phyloP scores from a whole-genome alignment of 2,797 vertebrate species.

The Characodon lateralis region DNA sequence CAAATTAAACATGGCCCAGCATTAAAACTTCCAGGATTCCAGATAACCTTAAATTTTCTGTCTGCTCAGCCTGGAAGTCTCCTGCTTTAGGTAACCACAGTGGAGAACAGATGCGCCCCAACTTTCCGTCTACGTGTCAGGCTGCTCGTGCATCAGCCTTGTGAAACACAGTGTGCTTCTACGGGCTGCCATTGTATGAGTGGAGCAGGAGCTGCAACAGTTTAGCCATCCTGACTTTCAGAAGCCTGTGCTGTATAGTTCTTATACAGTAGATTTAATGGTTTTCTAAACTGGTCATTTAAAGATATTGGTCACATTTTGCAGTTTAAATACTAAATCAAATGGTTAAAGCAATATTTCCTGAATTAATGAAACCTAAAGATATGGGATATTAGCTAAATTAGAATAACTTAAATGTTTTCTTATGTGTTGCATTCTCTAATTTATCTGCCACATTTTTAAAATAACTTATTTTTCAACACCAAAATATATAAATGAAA shows the following conservation, averaged over 20 bases:
- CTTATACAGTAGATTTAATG: neutral
- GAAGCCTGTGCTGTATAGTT: conserved; percentile 11
- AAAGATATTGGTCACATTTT: neutral
- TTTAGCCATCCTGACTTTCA: conserved; percentile 25
- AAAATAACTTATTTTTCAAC: neutral
- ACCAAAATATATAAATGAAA: neutral
- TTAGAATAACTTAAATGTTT: neutral
- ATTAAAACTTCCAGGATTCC: conserved; percentile 29
- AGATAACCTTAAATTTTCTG: conserved; percentile 43
- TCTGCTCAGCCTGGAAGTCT: conserved; percentile 48
- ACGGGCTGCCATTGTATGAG: conserved; percentile 28
- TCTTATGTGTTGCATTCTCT: neutral
- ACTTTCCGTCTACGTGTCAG: conserved; percentile 71
- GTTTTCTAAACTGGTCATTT: neutral
- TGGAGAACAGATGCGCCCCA: conserved; percentile 14
- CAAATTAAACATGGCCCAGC: conserved; percentile 39
- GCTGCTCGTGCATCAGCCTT: conserved; percentile 23
- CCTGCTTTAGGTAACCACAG: conserved; percentile 53
- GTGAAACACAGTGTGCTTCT: conserved; percentile 56
- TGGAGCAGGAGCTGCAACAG: conserved; percentile 1
- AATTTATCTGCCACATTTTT: neutral
- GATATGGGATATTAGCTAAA: neutral
- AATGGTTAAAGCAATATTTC: neutral
- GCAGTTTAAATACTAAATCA: neutral
- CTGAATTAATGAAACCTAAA: neutral